Conservation (phyloP, 2,888 invertebrate genomes). For the Drosophila flavopinicola region DNA sequence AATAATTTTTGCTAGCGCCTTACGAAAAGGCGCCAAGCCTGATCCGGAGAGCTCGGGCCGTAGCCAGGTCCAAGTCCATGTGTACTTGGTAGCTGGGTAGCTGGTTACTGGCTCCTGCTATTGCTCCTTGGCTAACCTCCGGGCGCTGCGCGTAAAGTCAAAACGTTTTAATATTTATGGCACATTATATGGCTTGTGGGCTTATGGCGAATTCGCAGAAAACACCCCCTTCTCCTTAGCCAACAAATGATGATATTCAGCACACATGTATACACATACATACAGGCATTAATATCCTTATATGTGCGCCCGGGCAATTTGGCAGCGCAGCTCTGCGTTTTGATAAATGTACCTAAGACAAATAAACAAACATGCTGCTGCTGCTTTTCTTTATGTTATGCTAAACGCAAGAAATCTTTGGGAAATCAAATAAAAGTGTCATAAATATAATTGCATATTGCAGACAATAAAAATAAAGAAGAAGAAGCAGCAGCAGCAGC, state of each 20-base stretch:
- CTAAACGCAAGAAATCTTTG: slow-evolving; percentile 70
- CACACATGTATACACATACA: slow-evolving; percentile 26
- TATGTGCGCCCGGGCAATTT: slow-evolving; percentile 58
- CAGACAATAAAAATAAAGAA: slow-evolving; percentile 29
- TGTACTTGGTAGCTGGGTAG: no score
- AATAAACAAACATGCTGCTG: slow-evolving; percentile 10
- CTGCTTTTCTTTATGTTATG: slow-evolving; percentile 45
- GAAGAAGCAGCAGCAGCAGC: slow-evolving; percentile 2
- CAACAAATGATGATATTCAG: slow-evolving; percentile 61
- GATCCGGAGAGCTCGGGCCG: slow-evolving; percentile 26
- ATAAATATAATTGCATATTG: slow-evolving; percentile 73
- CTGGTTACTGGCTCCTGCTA: slow-evolving; percentile 6
- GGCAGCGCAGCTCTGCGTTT: slow-evolving; percentile 52
- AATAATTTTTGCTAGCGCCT: slow-evolving; percentile 75
- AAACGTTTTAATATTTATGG: slow-evolving; percentile 80
- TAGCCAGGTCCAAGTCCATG: slow-evolving; percentile 35
- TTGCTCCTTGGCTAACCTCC: slow-evolving; percentile 47
- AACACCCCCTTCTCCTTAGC: not conserved
- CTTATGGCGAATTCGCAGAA: slow-evolving; percentile 53
- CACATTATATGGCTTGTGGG: slow-evolving; percentile 79
- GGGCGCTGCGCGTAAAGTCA: slow-evolving; percentile 72
- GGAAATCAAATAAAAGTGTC: slow-evolving; percentile 74
- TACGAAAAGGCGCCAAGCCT: slow-evolving; percentile 41
- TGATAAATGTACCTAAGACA: slow-evolving; percentile 67
- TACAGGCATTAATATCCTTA: not conserved